phyloP scores from a whole-genome alignment of 1,140 invertebrate species.

The Drosophila lowei region DNA sequence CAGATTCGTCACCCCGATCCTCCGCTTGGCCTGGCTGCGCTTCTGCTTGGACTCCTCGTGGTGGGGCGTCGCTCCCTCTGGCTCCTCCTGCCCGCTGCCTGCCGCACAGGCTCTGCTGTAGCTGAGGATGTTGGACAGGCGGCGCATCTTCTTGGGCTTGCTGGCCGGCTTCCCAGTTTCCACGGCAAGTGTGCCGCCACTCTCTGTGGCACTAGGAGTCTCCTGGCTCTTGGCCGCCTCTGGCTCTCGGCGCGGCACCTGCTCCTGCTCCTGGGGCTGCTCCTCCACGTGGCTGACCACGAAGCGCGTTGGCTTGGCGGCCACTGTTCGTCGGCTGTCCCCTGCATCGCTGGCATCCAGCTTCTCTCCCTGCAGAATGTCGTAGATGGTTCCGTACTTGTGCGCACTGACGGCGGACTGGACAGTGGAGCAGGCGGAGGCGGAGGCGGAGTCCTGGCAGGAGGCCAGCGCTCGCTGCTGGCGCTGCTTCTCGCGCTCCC shows the following conservation, averaged over 20 bases:
- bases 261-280: slow-evolving; percentile 9
- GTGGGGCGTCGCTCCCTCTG: neutral
- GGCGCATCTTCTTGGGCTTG: slow-evolving; percentile 77
- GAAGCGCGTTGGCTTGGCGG: slow-evolving; percentile 61
- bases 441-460: neutral
- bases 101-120: slow-evolving; percentile 48
- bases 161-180: slow-evolving; percentile 24
- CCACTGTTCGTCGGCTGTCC: slow-evolving; percentile 41
- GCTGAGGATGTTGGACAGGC: slow-evolving; percentile 80
- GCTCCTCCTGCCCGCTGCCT: slow-evolving; percentile 14
- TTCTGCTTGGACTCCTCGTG: slow-evolving; percentile 48
- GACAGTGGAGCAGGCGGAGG: neutral
- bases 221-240: slow-evolving; percentile 6
- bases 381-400: slow-evolving; percentile 82
- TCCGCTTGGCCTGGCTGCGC: slow-evolving; percentile 61
- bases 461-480: slow-evolving; percentile 11
- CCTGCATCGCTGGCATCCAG: slow-evolving; percentile 45
- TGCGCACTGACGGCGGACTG: slow-evolving; percentile 9
- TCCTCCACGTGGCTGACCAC: slow-evolving; percentile 79
- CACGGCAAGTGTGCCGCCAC: too few species aligned
- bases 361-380: slow-evolving; percentile 79
- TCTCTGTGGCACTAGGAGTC: neutral
- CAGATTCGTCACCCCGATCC: slow-evolving; percentile 69
- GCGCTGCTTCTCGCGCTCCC: slow-evolving; percentile 42
- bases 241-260: neutral